Conservation (phyloP, 2,888 invertebrate species). For the Unio pictorum region DNA sequence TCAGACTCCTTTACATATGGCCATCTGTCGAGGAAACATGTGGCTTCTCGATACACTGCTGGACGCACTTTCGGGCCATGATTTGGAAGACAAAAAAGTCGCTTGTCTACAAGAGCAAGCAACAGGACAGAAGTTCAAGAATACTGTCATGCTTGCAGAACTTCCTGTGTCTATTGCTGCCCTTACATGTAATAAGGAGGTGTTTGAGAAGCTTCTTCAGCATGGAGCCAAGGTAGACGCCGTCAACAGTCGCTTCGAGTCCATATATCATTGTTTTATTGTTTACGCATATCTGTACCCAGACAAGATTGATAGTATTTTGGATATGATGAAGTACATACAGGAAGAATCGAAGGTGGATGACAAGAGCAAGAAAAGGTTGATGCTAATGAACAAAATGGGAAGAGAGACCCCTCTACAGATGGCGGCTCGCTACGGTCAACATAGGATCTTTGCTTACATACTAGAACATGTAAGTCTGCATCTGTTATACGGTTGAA, state of each 20-base stretch:
- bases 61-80: conserved; percentile 5
- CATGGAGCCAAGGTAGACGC: conserved; percentile 33
- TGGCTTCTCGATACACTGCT: conserved; percentile 23
- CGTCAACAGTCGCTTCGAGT: conserved; percentile 16
- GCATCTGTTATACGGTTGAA: no score
- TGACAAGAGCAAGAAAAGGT: conserved; percentile 19
- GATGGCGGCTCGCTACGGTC: conserved; percentile 41
- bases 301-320: conserved; percentile 29
- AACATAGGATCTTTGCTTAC: conserved; percentile 37
- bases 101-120: conserved; percentile 24
- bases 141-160: conserved; percentile 48
- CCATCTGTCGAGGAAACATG: conserved; percentile 37
- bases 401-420: conserved; percentile 40
- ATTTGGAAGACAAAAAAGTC: conserved; percentile 15
- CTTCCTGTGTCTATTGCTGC: conserved; percentile 43
- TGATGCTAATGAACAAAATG: conserved; percentile 47
- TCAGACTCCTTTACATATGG: conserved; percentile 38
- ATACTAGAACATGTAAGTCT: conserved; percentile 32
- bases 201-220: conserved; percentile 29
- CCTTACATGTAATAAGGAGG: conserved; percentile 31
- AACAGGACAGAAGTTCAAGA: conserved; percentile 27
- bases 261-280: conserved; percentile 11
- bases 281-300: conserved; percentile 42
- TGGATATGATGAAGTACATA: conserved; percentile 30
- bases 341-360: conserved; percentile 13